Base-by-base conservation (phyloP, 2,113 vertebrate genomes). In the Rissa tridactyla region DNA sequence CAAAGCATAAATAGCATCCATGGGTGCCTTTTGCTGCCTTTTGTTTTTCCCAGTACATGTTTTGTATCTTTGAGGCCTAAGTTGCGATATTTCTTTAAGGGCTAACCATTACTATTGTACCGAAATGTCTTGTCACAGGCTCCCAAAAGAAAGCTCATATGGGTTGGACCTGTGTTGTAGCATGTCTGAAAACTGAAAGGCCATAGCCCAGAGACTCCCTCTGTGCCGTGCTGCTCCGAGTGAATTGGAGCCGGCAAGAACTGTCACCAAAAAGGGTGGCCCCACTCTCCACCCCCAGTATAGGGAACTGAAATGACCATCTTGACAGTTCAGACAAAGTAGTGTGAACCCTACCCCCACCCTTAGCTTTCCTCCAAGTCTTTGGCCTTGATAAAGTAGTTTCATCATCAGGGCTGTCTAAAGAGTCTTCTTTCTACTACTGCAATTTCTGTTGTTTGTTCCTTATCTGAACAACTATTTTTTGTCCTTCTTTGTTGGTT, bases 161-260 rank as follows among this genome's bases (percentile, higher is more conserved):
- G 16, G 25, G 10, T 42, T 55, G 20, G 18, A 57, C 18, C 18
- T 81, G 8, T 62, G 25, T 17, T 47, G 19, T 14, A 7, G 18
- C 26, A 52, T 29, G 17, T 19, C 54, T 81, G 47, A 72, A 62
- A 55, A 40, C 11, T 9, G 36, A 66, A 36, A 19, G 23, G 9
- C 44, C 13, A 2, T 16, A 51, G 62, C 23, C 55, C 27, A 55
- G 47, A 69, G 27, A 10, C 18, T 36, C 14, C 1, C 9, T 60
- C n/a, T 58, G 40, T 30, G 38, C 65, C 0, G 0, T 54, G 11
- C 16, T 49, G 18, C 42, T 78, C 11, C 0, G 0, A 42, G 42
- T 29, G 13, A 72, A 42, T 22, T 16, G 7, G 25, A 72, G 30
- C 29, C 36, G 55, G n/a, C 36, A 68, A 51, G 17, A 16, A 10